Base-by-base conservation (phyloP, 2,888 invertebrate species). In the Melipona bicolor region DNA sequence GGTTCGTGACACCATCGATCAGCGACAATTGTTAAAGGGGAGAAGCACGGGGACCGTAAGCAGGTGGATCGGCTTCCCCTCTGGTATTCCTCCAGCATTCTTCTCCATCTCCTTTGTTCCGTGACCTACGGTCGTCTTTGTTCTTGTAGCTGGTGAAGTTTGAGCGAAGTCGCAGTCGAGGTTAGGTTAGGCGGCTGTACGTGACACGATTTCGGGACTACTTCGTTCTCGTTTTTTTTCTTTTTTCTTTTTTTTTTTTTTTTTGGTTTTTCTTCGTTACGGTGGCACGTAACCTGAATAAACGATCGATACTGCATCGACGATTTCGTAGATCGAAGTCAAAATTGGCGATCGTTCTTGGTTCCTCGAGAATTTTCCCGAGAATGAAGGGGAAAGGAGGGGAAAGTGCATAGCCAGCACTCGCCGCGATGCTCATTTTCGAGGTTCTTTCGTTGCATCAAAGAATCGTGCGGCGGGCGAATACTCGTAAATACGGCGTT, bases 401-500 rank as follows among this genome's bases (percentile, higher is more conserved):
- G 56, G 11, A 4, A 2, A 32, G 32, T 36, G 62, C 59, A 52
- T 64, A 3, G 36, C 36, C 32, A 65, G 74, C 32, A 4, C 32
- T 65, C 36, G 65, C 36, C 27, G 4, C 15, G 24, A 19, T 24
- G 9, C 54, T 43, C 54, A 6, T 4, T 19, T 65, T 24, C 36
- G 52, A 27, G 70, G 36, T 54, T 32, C 70, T 61, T 59, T 52
- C 56, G 59, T 73, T 27, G 71, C 71, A 43, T 73, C 81, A 27
- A 81, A 79, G 73, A 69, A 76, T 76, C 77, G 77, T 52, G 56
- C 80, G 50, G 32, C 64, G 80, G 52, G 54, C 67, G 73, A 81
- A 81, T 70, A 59, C 74, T 77, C 77, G 80, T 85, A 72, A 84
- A 81, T 68, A 64, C 69, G 59, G 68, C 61, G 62, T 81, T 77